Evolutionary conservation across 2,888 invertebrate species (phyloP).

Genomic region (Cephus spinipes): DNA sequence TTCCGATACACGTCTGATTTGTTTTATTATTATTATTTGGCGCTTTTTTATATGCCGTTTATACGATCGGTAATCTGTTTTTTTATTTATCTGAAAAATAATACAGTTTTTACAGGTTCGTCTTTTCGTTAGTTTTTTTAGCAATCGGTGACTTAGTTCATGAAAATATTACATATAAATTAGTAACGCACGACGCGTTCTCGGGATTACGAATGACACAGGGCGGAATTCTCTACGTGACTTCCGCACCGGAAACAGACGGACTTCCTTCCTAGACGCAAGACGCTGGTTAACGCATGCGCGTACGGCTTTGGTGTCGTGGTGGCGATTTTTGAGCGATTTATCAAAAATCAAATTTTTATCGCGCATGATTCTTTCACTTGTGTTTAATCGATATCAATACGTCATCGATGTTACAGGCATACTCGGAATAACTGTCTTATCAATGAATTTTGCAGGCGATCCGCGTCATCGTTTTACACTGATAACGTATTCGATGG

Average conservation of each 20-base stretch:
- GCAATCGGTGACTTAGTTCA: too few species aligned
- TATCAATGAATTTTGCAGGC: background rate
- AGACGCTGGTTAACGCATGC: background rate
- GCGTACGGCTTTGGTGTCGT: background rate
- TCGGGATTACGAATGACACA: background rate
- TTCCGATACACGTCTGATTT: background rate
- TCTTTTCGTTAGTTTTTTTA: too few species aligned
- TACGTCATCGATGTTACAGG: background rate
- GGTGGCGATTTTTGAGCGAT: background rate
- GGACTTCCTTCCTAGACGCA: background rate
- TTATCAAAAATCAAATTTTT: background rate
- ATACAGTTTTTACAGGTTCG: too few species aligned
- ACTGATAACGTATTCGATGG: background rate
- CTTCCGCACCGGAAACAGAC: constrained; percentile 2
- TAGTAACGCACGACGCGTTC: background rate
- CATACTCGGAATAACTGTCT: too few species aligned
- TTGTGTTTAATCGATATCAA: background rate
- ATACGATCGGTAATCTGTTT: background rate
- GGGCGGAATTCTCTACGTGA: background rate
- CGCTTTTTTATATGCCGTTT: background rate
- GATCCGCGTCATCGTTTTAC: background rate
- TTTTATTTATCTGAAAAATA: background rate
- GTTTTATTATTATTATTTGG: background rate
- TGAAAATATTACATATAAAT: too few species aligned
- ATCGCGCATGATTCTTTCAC: too few species aligned